phyloP scores from a whole-genome alignment of 2,888 invertebrate genomes.

The Iselma pallidipennis region DNA sequence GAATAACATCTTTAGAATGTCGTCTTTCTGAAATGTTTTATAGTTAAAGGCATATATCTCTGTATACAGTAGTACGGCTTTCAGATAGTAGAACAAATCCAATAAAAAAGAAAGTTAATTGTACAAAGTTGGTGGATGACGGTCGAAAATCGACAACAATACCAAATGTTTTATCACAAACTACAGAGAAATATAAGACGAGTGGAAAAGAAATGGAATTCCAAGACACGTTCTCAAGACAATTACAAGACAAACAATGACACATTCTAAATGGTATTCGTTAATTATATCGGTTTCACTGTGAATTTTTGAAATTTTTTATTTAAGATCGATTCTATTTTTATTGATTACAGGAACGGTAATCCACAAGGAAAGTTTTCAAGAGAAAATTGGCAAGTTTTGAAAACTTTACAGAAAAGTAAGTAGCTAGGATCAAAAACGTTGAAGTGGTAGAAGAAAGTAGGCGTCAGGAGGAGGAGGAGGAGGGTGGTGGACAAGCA shows the following conservation, averaged over 20 bases:
- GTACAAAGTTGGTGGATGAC: not conserved
- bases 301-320: too few species aligned
- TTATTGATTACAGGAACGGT: not conserved
- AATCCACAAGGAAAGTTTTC: not conserved
- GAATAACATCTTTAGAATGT: slow-evolving; percentile 17
- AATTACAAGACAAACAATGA: too few species aligned
- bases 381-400: not conserved
- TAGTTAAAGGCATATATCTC: not conserved
- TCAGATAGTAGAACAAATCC: not conserved
- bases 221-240: too few species aligned
- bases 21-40: slow-evolving; percentile 13
- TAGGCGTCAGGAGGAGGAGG: not conserved
- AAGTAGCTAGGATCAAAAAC: not conserved
- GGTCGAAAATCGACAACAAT: too few species aligned
- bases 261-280: too few species aligned
- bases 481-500: not conserved
- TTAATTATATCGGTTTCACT: too few species aligned
- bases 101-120: not conserved
- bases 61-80: not conserved
- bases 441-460: not conserved
- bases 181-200: too few species aligned
- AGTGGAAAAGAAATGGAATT: too few species aligned
- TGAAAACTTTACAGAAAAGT: not conserved
- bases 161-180: too few species aligned
- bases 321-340: not conserved